phyloP scores from a whole-genome alignment of 2,113 vertebrate species.

The Nasalis larvatus region DNA sequence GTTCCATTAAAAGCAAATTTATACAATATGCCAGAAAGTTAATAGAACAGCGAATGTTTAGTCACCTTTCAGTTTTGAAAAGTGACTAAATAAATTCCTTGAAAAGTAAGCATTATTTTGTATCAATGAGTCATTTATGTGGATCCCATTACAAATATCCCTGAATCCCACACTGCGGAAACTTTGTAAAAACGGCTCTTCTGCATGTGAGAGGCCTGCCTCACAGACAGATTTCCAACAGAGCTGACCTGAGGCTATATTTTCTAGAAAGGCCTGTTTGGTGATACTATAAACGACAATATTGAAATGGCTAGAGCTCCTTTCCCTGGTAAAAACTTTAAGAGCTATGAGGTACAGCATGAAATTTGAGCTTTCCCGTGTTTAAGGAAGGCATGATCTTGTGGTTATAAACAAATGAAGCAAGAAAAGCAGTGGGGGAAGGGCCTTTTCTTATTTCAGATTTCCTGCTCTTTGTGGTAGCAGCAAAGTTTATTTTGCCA shows the following conservation, averaged over 20 bases:
- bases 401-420: conserved; percentile 41
- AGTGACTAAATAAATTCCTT: not conserved
- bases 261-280: conserved; percentile 50
- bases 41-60: not conserved
- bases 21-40: conserved; percentile 39
- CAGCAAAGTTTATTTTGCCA: conserved; percentile 45
- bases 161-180: not conserved
- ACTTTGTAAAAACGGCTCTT: not conserved
- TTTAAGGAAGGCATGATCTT: conserved; percentile 31
- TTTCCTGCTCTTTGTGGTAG: conserved; percentile 46
- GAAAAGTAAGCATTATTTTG: conserved; percentile 11
- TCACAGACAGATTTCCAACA: not conserved
- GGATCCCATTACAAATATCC: not conserved
- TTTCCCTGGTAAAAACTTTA: conserved; percentile 22
- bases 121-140: not conserved
- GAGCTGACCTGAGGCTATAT: not conserved
- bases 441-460: not conserved
- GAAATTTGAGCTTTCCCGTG: conserved; percentile 52
- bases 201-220: not conserved
- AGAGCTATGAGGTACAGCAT: not conserved
- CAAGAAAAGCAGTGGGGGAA: not conserved
- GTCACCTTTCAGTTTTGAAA: conserved; percentile 41
- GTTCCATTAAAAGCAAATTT: conserved; percentile 53
- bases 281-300: conserved; percentile 30
- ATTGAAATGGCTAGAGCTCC: not conserved